phyloP scores from a whole-genome alignment of 2,113 vertebrate species.

The Polyodon spathula region DNA sequence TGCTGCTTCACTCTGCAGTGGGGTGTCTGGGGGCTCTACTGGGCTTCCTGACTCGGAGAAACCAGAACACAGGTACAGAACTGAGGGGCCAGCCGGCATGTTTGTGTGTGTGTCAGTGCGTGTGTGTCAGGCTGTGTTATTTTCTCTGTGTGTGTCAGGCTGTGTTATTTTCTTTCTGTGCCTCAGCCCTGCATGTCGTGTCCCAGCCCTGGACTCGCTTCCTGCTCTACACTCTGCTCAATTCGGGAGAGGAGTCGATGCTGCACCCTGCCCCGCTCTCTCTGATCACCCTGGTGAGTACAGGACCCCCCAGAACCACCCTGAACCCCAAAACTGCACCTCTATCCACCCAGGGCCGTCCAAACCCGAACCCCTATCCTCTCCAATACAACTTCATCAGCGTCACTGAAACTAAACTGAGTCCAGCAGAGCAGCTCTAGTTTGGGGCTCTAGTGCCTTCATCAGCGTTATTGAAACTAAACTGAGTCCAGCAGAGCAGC shows the following conservation, averaged over 20 bases:
- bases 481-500: no score
- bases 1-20: constrained; percentile 64
- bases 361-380: no score
- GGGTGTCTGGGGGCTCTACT: constrained; percentile 75
- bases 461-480: no score
- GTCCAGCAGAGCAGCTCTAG: no score
- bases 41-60: constrained; percentile 63
- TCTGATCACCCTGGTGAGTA: constrained; percentile 73
- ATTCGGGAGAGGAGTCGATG: constrained; percentile 52
- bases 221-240: constrained; percentile 66
- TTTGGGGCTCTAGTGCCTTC: no score
- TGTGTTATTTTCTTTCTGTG: neutral
- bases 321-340: no score
- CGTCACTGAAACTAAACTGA: no score
- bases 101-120: constrained; percentile 7
- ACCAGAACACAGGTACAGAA: constrained; percentile 64
- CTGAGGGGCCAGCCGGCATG: neutral
- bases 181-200: constrained; percentile 58
- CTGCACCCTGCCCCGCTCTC: constrained; percentile 72
- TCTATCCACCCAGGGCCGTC: neutral
- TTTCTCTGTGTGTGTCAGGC: neutral
- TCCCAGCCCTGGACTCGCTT: constrained; percentile 82
- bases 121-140: neutral
- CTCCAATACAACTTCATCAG: no score
- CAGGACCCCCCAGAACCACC: no score